Evolutionary conservation across 37 sponge, comb jelly and placozoan genomes (phyloP), one percentile per base, ranked within the genome.

Genomic region (Ianthella basta): DNA sequence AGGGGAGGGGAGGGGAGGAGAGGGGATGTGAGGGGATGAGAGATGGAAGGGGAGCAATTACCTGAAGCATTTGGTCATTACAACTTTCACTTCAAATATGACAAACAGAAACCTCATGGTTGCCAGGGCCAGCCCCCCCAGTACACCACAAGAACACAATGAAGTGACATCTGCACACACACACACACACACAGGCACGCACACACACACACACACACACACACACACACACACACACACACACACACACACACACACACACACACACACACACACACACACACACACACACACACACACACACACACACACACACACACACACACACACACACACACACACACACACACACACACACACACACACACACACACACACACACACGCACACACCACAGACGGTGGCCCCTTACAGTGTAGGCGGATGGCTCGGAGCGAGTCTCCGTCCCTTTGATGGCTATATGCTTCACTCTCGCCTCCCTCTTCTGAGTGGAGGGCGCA

Each of bases 371-470:
- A 37, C 24, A 5, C 23, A 72, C 37, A 33, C 69, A 67, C 70
- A 67, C 27, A 27, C 44, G 27, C 34, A 85, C 60, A 57, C 29
- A 44, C 50, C 50, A 44, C 50, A 44, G 50, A 44, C 50, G 8
- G 50, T 8, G 8, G 6, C 72, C 4, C 32, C 88, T 81, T 33
- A 91, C 91, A 70, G 91, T 91, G 74, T 94, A 80, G 3, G 92
- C 85, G 0, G 87, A 57, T 0, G 95, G 95, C 38, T 91, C 74
- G 30, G 69, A 66, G 33, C 69, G 34, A 6, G 91, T 67, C 60
- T 91, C 80, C 25, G 85, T 89, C 35, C 84, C 91, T 55, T 86
- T 80, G 59, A 94, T 94, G 20, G 87, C 87, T 0, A 91, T 86
- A 59, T 94, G 95, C 12, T 89, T 64, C 15, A 94, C 87, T 81